Conservation (phyloP, 2,888 invertebrate species). For the Leptopterna dolabrata region DNA sequence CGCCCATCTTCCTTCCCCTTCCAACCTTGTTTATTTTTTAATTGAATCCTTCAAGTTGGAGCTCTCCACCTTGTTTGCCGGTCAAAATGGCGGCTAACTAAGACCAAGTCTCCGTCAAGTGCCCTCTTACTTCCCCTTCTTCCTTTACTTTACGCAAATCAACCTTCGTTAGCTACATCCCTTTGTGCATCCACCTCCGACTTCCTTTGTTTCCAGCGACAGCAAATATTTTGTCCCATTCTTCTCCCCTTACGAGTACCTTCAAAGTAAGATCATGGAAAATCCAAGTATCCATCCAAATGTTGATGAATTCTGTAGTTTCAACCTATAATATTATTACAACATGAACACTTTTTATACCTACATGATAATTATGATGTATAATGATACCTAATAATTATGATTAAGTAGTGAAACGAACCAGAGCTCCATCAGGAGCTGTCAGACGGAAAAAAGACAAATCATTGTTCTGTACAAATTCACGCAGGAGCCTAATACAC, state of each 20-base stretch:
- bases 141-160: slow-evolving; percentile 42
- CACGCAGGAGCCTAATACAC: too few species aligned
- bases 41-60: slow-evolving; percentile 38
- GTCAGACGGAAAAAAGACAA: too few species aligned
- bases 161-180: slow-evolving; percentile 47
- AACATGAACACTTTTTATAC: too few species aligned
- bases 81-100: slow-evolving; percentile 56
- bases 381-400: too few species aligned
- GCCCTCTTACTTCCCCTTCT: slow-evolving; percentile 22
- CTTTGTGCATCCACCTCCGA: slow-evolving; percentile 13
- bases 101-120: slow-evolving; percentile 35
- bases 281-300: too few species aligned
- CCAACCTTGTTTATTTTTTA: slow-evolving; percentile 15
- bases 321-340: too few species aligned
- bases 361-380: too few species aligned
- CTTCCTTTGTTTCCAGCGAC: background rate
- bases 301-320: too few species aligned
- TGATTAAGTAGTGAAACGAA: too few species aligned
- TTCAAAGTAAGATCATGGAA: background rate
- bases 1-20: background rate
- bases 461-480: too few species aligned
- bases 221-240: background rate
- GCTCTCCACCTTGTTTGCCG: slow-evolving; percentile 47
- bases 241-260: background rate
- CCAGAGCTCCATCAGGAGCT: too few species aligned